Evolutionary conservation across 2,888 invertebrate species (phyloP).

Genomic region (Prosapia bicincta): DNA sequence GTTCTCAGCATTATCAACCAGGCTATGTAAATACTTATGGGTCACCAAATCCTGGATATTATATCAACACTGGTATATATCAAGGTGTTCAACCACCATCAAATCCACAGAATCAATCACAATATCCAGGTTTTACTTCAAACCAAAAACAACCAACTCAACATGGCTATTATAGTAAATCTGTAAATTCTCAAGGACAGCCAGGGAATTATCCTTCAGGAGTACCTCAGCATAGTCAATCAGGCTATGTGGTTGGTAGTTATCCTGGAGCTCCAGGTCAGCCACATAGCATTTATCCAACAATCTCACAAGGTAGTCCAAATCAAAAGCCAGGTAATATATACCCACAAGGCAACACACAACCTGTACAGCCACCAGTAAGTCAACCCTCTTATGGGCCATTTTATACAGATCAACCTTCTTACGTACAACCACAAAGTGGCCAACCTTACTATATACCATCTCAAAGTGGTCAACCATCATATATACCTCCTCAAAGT

Average conservation of each 20-base stretch:
- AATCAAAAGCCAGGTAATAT: background rate
- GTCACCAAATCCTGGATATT: slow-evolving; percentile 17
- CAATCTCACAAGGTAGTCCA: background rate
- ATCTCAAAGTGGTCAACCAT: slow-evolving; percentile 13
- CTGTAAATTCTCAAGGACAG: background rate
- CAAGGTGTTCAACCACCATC: background rate
- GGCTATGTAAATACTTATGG: background rate
- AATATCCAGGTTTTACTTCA: background rate
- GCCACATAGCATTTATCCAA: background rate
- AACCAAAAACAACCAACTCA: background rate
- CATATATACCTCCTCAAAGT: slow-evolving; percentile 12
- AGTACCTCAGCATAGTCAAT: background rate
- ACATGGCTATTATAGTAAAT: background rate
- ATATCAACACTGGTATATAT: background rate
- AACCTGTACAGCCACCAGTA: too few species aligned
- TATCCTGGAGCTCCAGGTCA: background rate
- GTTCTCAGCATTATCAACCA: background rate
- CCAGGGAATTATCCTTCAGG: background rate
- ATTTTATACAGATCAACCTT: background rate
- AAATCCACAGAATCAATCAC: background rate
- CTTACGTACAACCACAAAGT: slow-evolving; percentile 2
- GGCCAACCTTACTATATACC: background rate
- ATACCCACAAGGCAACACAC: background rate
- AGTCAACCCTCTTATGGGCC: background rate
- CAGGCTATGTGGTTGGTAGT: background rate